Base-by-base conservation (phyloP, 2,888 invertebrate genomes). In the Eupeodes luniger region DNA sequence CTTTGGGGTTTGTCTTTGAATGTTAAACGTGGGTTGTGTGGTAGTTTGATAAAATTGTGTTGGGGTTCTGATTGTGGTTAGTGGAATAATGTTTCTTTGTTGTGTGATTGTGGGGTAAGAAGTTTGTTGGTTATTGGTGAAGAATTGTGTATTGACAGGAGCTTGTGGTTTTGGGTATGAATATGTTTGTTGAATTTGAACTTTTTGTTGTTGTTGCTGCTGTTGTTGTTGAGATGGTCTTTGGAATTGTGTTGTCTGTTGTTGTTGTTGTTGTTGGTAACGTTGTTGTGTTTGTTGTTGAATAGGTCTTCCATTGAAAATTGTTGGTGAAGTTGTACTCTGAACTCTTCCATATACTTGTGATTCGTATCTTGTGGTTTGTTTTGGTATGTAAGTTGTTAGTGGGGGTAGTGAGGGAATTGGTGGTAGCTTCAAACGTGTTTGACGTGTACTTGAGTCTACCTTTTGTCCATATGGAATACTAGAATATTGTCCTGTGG, bases 361-460 rank as follows among this genome's bases (percentile, higher is more conserved):
- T n/a, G 55, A 49, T 19, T 74, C 59, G 11, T 66, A 62, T 11
- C 12, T 36, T 53, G 44, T 49, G 7, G 36, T 51, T 66, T 61
- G 62, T 72, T 80, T 53, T 70, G 89, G 74, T 62, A 36, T 85
- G 36, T 66, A 85, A 11, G 93, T 92, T 51, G 92, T 92, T 62
- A 93, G 80, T 34, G 91, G 83, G 1, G 92, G 91, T 49, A 93
- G 81, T 19, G 91, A 84, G 4, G 93, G 93, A 53, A 93, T 90
- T 4, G 93, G 91, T 4, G 93, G 93, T 80, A 92, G 11, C 12
- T 66, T 80, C 9, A 87, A 34, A 76, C 6, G 92, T 92, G 76
- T 92, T 90, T 77, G 93, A 12, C 27, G 27, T 27, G 10, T 91
- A 89, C 4, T 87, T 53, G 76, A 12, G 64, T 70, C 79, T 88